Conservation (phyloP, 2,113 vertebrate species). For the Hystrix cristata region DNA sequence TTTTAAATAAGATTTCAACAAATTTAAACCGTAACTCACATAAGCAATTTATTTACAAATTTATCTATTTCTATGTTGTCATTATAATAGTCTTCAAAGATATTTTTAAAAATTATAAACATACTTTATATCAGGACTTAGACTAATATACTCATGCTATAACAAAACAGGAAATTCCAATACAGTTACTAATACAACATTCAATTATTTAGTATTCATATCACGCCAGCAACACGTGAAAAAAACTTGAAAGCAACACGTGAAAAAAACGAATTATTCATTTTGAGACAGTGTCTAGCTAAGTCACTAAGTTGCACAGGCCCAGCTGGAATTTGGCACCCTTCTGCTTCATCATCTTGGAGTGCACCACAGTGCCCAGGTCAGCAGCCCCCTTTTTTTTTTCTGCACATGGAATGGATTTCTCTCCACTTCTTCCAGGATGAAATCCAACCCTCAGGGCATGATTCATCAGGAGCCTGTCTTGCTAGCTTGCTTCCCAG, state of each 20-base stretch:
- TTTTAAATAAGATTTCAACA: slow-evolving; percentile 11
- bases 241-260: too few relatives aligned
- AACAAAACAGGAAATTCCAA: slow-evolving; percentile 53
- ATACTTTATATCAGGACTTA: background rate
- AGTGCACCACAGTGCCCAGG: background rate
- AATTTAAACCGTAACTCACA: slow-evolving; percentile 13
- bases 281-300: background rate
- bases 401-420: background rate
- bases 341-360: background rate
- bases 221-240: background rate
- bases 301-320: background rate
- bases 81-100: background rate
- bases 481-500: background rate
- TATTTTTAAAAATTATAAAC: slow-evolving; percentile 48
- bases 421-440: background rate
- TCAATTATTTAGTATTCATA: background rate
- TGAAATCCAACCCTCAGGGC: background rate
- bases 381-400: background rate
- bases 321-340: background rate
- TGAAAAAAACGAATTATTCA: too few relatives aligned
- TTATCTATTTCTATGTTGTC: background rate
- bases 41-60: background rate
- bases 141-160: background rate
- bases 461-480: background rate
- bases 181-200: background rate